A percentile compares a stretch with the other conserved stretches of the same genome.
These are phyloP conservation scores for Platycheirus rosarum DNA, from an alignment of 2,888 invertebrate genomes.

Conservation along the genomic window DNA sequence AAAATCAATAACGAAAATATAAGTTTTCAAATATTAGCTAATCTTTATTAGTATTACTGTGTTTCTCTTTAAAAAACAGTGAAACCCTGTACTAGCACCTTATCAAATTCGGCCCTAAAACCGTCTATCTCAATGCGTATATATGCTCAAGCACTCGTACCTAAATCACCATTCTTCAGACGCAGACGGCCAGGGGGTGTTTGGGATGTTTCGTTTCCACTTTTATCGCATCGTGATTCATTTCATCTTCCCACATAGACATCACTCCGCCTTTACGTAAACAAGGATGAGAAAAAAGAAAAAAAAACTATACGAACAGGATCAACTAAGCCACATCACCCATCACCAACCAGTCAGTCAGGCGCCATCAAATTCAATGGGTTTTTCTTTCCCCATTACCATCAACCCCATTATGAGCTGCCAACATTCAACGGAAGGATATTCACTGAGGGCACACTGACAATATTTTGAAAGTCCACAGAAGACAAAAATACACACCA, in stretches of 20 bases:
- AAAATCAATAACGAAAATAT: no score
- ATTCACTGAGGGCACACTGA: conserved; percentile 4
- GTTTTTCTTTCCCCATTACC: not conserved
- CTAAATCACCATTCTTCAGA: conserved; percentile 43
- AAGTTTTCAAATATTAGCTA: no score
- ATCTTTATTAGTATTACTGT: no score
- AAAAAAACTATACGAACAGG: not conserved
- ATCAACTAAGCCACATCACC: conserved; percentile 47
- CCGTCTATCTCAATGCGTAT: conserved; percentile 38
- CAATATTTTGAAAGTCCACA: conserved; percentile 40
- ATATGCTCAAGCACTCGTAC: not conserved
- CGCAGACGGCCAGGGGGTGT: conserved; percentile 20
- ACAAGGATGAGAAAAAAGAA: conserved; percentile 36
- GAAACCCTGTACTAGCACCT: no score
- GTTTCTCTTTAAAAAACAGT: no score
- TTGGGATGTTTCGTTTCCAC: conserved; percentile 40
- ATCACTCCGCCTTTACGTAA: conserved; percentile 41
- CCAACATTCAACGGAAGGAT: conserved; percentile 51
- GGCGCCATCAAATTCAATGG: conserved; percentile 62
- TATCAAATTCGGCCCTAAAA: not conserved
- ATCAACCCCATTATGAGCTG: conserved; percentile 37
- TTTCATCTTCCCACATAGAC: conserved; percentile 48
- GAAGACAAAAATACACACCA: conserved; percentile 21
- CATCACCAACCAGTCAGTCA: conserved; percentile 69
- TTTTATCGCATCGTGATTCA: conserved; percentile 72